Evolutionary conservation across 2,888 invertebrate genomes (phyloP), one percentile per base, ranked within the genome.

Genomic region (Stenodera caucasica): DNA sequence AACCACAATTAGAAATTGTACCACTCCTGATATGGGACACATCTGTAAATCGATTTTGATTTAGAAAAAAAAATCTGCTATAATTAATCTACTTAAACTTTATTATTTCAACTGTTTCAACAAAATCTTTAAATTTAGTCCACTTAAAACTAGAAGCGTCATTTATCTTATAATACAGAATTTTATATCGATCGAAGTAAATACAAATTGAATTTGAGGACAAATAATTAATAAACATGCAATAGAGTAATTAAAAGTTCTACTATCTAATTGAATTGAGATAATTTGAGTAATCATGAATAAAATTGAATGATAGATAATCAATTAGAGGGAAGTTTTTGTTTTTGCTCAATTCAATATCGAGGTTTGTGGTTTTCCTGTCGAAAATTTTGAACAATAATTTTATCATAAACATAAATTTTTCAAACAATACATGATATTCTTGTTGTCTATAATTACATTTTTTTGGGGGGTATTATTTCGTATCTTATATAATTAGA

Each of bases 21-120:
- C 66, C 50, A 74, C 59, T 52, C 72, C 72, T 29, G 77, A 75
- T 68, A 79, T 68, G 3, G 78, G 79, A 71, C 78, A 78, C 79
- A 78, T 78, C 78, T 79, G 71, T 53, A 78, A 77, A 45, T 45
- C 12, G 21, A 45, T 2, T n/a, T n/a, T n/a, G n/a, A 26, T 26
- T 26, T 26, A 11, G 11, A 18, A 45, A 45, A 21, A 18, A 45
- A 45, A 21, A 18, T 21, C 0, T 40, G 21, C 18, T 45, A 45
- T 23, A 45, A 45, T 45, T 45, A 40, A 15, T 15, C 18, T 23
- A 7, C 2, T 11, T 14, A 12, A 35, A 12, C 7, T 15, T 45
- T 45, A 45, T 45, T 45, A 45, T 45, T 45, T 23, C 45, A 45
- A 45, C 45, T 45, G 45, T 45, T 21, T 45, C 45, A 45, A 45